A percentile compares a stretch with the other conserved stretches of the same genome.
These are phyloP conservation scores for Anarhynchus alexandrinus DNA, from an alignment of 2,113 vertebrate genomes.

Conservation along the genomic window DNA sequence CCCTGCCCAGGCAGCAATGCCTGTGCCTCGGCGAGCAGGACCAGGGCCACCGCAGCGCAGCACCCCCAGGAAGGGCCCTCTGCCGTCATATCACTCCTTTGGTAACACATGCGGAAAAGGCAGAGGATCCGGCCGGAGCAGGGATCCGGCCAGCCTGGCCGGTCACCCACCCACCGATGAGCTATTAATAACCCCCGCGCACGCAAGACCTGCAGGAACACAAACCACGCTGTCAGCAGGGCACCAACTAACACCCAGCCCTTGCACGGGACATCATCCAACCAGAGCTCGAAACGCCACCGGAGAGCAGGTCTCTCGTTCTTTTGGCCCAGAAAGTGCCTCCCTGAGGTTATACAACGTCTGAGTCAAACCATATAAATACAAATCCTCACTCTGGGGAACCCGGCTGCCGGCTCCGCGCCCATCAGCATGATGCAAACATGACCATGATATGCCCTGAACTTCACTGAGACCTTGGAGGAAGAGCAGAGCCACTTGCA, in stretches of 20 bases:
- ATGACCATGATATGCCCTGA: neutral
- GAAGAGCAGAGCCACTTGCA: too few species aligned
- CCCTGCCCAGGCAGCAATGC: neutral
- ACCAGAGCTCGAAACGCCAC: neutral
- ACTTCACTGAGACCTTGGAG: neutral
- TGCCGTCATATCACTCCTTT: neutral
- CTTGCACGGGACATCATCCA: neutral
- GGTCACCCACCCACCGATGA: neutral
- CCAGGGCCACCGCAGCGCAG: neutral
- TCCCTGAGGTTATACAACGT: neutral
- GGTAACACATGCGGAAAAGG: too few species aligned
- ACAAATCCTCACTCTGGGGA: neutral
- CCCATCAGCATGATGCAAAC: neutral
- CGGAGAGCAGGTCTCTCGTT: neutral
- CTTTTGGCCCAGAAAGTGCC: neutral
- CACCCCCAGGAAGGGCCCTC: neutral
- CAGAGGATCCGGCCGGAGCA: neutral
- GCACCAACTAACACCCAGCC: neutral
- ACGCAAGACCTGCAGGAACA: neutral
- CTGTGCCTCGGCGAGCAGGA: fast-evolving
- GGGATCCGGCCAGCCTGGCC: fast-evolving
- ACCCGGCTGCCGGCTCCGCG: neutral
- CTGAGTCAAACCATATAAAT: neutral
- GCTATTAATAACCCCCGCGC: neutral
- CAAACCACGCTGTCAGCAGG: neutral